These are phyloP conservation scores for Palloptera scutellata DNA, from an alignment of 2,888 invertebrate species.

Conservation along the genomic window DNA sequence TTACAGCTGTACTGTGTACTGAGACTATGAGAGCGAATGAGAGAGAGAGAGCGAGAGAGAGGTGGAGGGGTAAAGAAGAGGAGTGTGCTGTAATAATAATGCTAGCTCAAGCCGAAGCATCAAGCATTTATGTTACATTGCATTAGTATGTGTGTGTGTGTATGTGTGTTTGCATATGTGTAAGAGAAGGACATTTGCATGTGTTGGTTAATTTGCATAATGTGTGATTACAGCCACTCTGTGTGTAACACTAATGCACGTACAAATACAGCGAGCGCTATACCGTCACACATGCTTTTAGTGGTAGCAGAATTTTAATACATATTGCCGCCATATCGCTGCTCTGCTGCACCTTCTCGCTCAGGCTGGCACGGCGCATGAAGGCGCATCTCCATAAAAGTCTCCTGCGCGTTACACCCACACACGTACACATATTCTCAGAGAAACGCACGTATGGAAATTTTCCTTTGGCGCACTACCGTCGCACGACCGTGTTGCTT, in stretches of 20 bases:
- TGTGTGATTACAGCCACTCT: conserved; percentile 33
- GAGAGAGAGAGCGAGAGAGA: not conserved
- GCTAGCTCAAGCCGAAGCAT: not conserved
- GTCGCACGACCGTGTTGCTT: not conserved
- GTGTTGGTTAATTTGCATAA: conserved; percentile 39
- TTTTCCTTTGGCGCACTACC: not conserved
- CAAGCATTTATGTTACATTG: not conserved
- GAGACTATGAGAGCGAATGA: not conserved
- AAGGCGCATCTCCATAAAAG: too few species aligned
- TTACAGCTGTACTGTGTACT: too few species aligned
- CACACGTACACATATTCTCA: not conserved
- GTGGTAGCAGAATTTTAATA: conserved; percentile 27
- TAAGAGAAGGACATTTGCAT: too few species aligned
- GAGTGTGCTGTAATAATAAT: not conserved
- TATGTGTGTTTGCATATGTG: too few species aligned
- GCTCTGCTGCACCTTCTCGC: not conserved
- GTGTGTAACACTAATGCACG: too few species aligned
- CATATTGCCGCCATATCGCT: not conserved
- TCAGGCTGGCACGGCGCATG: too few species aligned
- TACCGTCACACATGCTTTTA: conserved; percentile 24
- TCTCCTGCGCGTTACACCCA: not conserved
- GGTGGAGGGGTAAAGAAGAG: too few species aligned
- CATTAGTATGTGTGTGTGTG: not conserved
- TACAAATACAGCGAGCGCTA: conserved; percentile 23
- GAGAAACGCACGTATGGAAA: too few species aligned